Evolutionary conservation across 35 echinoderm and acorn worm species (phyloP), one percentile per base, ranked within the genome.

Genomic region (Ophiothrix spiculata): DNA sequence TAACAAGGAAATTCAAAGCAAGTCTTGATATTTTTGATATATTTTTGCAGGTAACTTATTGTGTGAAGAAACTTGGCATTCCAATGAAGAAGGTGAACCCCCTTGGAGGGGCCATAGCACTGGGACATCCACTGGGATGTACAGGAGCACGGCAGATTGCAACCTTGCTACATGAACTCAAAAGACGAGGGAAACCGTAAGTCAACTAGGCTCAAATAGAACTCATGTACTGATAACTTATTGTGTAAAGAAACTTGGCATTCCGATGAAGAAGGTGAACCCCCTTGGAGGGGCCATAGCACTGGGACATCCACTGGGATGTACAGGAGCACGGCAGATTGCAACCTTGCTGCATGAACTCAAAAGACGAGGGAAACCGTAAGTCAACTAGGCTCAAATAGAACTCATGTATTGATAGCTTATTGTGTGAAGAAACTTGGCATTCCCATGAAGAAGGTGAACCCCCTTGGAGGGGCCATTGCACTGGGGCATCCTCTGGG

Each of bases 71-170:
- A 64, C 82, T 99, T 28, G 96, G 96, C 28, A 99, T 99, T 25
- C 96, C 96, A 0, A 99, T 83, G 88, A 92, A 99, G 76, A 99
- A 99, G 77, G 82, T 99, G 23, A 99, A 99, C 69, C 96, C 96
- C 29, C 89, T 90, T 36, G 96, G 96, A 40, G 96, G 96, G 10
- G 96, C 96, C 34, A 99, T 99, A 84, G 96, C 96, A 56, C 39
- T 99, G 4, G 96, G 96, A 14, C 96, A 99, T 89, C 96, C 96
- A 0, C 79, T 99, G 29, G 96, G 96, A 1, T 94, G 92, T 77
- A 99, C 96, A 0, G 96, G 96, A n/a, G 81, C 96, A 25, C 54
- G 96, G 2, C 93, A 94, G 86, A 89, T 99, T 31, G 89, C 56
- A 23, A 99, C 96, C 12, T 89, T 99, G 0, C 89, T 99, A 1